Evolutionary conservation across 2,888 invertebrate species (phyloP).

Genomic region (Pheosia gnoma): DNA sequence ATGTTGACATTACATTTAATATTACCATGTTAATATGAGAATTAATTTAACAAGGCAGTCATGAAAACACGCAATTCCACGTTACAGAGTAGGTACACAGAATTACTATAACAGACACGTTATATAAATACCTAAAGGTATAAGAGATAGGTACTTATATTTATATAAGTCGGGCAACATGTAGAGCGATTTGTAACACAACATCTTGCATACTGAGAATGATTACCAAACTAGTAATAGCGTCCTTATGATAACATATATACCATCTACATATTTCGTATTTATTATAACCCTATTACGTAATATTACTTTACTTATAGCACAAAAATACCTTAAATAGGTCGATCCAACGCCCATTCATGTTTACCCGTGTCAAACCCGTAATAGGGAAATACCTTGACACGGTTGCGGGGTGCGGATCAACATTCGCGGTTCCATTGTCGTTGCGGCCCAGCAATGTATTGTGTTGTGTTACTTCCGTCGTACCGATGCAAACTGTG

Average conservation of each 20-base stretch:
- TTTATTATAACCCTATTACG: not conserved
- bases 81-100: not conserved
- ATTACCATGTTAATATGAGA: slow-evolving; percentile 13
- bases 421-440: slow-evolving; percentile 47
- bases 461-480: slow-evolving; percentile 49
- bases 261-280: not conserved
- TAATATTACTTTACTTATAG: not conserved
- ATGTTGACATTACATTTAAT: slow-evolving; percentile 6
- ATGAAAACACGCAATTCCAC: slow-evolving; percentile 13
- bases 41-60: slow-evolving; percentile 26
- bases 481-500: slow-evolving; percentile 18
- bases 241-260: not conserved
- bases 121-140: too few relatives aligned
- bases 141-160: too few relatives aligned
- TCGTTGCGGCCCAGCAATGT: slow-evolving; percentile 45
- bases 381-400: slow-evolving; percentile 72
- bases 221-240: too few relatives aligned
- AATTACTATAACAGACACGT: too few relatives aligned
- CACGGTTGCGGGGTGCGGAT: slow-evolving; percentile 48
- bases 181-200: too few relatives aligned
- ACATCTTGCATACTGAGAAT: too few relatives aligned
- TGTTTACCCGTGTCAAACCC: slow-evolving; percentile 52
- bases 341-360: slow-evolving; percentile 45
- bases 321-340: slow-evolving; percentile 28
- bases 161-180: too few relatives aligned